phyloP scores from a whole-genome alignment of 2,888 invertebrate species.

The Noctua comes region DNA sequence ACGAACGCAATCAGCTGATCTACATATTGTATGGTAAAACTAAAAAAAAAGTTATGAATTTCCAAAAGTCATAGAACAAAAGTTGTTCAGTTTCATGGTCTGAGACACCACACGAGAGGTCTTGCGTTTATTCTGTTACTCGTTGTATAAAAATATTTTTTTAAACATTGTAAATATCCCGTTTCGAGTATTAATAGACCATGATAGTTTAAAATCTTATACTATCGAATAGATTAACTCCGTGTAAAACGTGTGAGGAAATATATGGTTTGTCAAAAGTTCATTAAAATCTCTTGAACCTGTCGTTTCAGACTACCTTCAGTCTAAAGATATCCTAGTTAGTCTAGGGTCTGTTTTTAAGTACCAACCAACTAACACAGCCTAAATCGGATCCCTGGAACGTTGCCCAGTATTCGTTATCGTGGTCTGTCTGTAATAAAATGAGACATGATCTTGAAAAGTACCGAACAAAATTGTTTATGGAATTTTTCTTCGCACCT shows the following conservation, averaged over 20 bases:
- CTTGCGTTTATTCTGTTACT: no score
- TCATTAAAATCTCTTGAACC: neutral
- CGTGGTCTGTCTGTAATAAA: neutral
- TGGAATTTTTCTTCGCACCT: neutral
- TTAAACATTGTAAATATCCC: no score
- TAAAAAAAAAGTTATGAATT: no score
- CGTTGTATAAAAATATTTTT: no score
- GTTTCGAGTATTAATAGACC: no score
- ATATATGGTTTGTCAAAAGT: neutral
- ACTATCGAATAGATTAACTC: neutral
- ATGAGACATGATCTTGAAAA: constrained; percentile 3
- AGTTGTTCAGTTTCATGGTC: no score
- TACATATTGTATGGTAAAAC: no score
- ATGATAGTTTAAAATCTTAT: no score
- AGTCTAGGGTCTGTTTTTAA: neutral
- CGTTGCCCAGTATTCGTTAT: neutral
- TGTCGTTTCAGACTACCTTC: neutral
- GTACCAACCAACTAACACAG: neutral
- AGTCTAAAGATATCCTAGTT: neutral
- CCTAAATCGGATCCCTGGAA: neutral
- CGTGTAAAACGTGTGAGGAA: neutral
- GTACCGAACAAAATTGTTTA: neutral
- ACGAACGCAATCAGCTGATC: no score
- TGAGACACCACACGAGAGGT: no score
- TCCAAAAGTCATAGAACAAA: no score